Conservation (phyloP, 2,888 invertebrate species). For the Apocheima hispidaria region DNA sequence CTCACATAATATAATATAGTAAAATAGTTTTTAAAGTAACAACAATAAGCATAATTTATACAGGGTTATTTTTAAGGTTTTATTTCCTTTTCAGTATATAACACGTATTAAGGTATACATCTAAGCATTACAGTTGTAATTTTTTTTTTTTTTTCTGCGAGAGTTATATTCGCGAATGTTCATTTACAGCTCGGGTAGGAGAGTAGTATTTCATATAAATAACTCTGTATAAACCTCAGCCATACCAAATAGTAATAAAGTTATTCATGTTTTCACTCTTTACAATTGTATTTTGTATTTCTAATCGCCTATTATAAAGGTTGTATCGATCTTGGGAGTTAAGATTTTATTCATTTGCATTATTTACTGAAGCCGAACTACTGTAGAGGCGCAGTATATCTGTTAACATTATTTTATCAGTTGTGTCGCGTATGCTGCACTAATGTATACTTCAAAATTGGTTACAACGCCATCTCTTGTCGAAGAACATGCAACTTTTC, state of each 20-base stretch:
- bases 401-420: conserved; percentile 25
- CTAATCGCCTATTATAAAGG: conserved; percentile 41
- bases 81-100: conserved; percentile 50
- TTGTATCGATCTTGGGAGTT: conserved; percentile 42
- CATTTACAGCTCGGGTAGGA: conserved; percentile 37
- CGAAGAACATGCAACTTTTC: conserved; percentile 20
- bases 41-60: conserved; percentile 85
- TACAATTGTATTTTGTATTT: conserved; percentile 39
- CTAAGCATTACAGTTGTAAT: conserved; percentile 36
- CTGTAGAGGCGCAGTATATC: conserved; percentile 36
- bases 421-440: conserved; percentile 34
- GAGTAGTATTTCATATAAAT: conserved; percentile 58
- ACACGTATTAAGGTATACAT: conserved; percentile 43
- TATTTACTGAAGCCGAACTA: conserved; percentile 38
- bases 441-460: conserved; percentile 4
- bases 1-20: conserved; percentile 77
- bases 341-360: conserved; percentile 37
- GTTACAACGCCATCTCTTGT: conserved; percentile 39
- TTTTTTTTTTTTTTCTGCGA: too few species aligned
- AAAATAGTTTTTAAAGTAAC: conserved; percentile 74
- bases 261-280: conserved; percentile 42
- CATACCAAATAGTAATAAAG: conserved; percentile 74
- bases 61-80: conserved; percentile 82
- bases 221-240: conserved; percentile 84
- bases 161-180: conserved; percentile 31